phyloP scores from a whole-genome alignment of 2,888 invertebrate species.

The Caenorhabditis macrosperma region DNA sequence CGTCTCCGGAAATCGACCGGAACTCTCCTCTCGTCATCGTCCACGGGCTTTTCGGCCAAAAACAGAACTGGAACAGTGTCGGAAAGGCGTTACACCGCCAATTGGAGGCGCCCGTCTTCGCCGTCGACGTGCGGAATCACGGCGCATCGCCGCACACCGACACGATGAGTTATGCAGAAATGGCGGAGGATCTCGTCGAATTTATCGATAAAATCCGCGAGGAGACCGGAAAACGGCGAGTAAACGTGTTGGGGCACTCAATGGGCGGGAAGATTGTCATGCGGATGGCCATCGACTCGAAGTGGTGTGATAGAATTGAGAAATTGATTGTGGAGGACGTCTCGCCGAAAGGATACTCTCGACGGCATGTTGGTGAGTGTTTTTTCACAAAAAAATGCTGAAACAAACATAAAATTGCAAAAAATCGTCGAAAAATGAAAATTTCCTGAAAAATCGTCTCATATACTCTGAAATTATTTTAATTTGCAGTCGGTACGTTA shows the following conservation, averaged over 20 bases:
- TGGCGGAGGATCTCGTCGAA: slow-evolving; percentile 87
- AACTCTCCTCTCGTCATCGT: slow-evolving; percentile 87
- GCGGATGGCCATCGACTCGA: slow-evolving; percentile 68
- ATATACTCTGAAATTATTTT: no score
- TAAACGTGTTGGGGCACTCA: slow-evolving; percentile 73
- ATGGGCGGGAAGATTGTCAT: slow-evolving; percentile 78
- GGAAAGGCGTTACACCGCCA: slow-evolving; percentile 84
- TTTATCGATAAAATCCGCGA: slow-evolving; percentile 68
- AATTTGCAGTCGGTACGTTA: no score
- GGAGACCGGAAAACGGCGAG: slow-evolving; percentile 33
- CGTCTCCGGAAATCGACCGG: slow-evolving; percentile 19
- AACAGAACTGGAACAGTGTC: slow-evolving; percentile 90
- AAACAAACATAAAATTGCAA: background rate
- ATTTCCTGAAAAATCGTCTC: no score
- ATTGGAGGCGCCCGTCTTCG: slow-evolving; percentile 83
- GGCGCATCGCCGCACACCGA: slow-evolving; percentile 90
- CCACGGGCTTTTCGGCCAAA: slow-evolving; percentile 91
- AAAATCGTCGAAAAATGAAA: no score
- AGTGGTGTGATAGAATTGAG: slow-evolving; percentile 49
- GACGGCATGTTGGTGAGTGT: slow-evolving; percentile 39
- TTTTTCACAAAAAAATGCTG: background rate
- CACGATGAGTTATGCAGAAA: slow-evolving; percentile 86
- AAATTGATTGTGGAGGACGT: slow-evolving; percentile 72
- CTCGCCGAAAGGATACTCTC: slow-evolving; percentile 70
- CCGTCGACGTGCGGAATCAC: slow-evolving; percentile 94